These are phyloP conservation scores for Melieria picta DNA, from an alignment of 2,888 invertebrate species.

Conservation along the genomic window DNA sequence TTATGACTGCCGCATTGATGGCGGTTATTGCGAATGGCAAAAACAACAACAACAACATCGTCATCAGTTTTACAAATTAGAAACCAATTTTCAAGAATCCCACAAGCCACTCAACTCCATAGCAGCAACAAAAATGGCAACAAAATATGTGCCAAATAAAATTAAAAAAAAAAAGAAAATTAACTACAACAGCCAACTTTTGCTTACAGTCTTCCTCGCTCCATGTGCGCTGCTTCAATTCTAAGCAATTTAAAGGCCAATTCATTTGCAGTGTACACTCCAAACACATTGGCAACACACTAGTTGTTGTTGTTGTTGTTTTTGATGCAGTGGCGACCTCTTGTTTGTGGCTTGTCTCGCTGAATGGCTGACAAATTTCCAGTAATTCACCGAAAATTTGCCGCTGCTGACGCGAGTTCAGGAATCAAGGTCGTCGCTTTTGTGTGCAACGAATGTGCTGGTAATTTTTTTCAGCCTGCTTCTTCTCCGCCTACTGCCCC, in stretches of 20 bases:
- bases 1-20: conserved; percentile 20
- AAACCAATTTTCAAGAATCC: conserved; percentile 12
- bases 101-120: background rate
- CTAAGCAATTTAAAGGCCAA: conserved; percentile 14
- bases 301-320: background rate
- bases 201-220: conserved; percentile 12
- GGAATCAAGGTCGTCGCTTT: conserved; percentile 28
- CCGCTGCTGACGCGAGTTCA: conserved; percentile 19
- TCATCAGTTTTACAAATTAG: conserved; percentile 20
- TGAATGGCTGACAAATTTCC: conserved; percentile 28
- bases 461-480: too few species aligned
- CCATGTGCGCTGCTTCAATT: background rate
- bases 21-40: conserved; percentile 14
- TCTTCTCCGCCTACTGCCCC: too few species aligned
- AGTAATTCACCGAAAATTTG: conserved; percentile 30
- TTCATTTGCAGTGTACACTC: conserved; percentile 24
- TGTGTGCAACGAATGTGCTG: background rate
- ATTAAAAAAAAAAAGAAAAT: background rate
- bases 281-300: conserved; percentile 9
- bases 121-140: background rate
- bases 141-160: background rate
- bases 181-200: background rate
- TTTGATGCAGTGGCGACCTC: background rate
- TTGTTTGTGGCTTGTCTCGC: background rate
- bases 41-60: background rate